Percentiles rank a stretch among this genome's conserved stretches.
Conservation (phyloP, 2,113 vertebrate species). For the Malurus alboscapulatus region DNA sequence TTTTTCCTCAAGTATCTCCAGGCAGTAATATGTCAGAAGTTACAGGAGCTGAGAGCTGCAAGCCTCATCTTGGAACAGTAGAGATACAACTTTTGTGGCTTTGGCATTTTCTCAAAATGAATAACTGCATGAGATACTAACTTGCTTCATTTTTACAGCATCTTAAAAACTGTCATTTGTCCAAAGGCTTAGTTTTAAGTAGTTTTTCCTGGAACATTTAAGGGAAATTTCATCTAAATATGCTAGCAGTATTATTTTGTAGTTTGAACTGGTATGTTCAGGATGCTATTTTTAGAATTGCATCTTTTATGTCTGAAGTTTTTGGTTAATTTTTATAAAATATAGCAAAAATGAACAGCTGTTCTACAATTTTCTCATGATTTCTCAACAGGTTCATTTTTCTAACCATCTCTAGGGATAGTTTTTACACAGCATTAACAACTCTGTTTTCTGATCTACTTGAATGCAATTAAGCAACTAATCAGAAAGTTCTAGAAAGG, state of each 20-base stretch:
- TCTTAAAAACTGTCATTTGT: constrained; percentile 3
- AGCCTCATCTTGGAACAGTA: not conserved
- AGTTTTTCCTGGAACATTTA: constrained; percentile 15
- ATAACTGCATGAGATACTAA: not conserved
- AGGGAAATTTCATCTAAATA: constrained; percentile 21
- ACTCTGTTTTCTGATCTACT: not conserved
- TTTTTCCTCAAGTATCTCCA: not conserved
- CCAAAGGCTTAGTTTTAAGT: not conserved
- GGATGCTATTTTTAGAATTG: not conserved
- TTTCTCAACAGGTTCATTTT: not conserved
- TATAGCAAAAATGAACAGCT: not conserved
- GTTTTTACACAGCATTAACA: not conserved
- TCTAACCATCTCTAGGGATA: not conserved
- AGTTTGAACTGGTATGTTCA: not conserved
- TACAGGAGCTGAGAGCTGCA: not conserved
- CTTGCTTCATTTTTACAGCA: not conserved
- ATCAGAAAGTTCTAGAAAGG: not conserved
- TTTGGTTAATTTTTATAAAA: not conserved
- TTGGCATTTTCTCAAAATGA: constrained; percentile 20
- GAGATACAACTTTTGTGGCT: not conserved
- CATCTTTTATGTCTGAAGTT: not conserved
- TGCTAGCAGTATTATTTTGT: not conserved
- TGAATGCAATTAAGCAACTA: not conserved
- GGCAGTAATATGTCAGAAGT: not conserved
- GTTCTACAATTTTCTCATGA: not conserved